Evolutionary conservation across 1,140 invertebrate species (phyloP).

Genomic region (Ephestia elutella): DNA sequence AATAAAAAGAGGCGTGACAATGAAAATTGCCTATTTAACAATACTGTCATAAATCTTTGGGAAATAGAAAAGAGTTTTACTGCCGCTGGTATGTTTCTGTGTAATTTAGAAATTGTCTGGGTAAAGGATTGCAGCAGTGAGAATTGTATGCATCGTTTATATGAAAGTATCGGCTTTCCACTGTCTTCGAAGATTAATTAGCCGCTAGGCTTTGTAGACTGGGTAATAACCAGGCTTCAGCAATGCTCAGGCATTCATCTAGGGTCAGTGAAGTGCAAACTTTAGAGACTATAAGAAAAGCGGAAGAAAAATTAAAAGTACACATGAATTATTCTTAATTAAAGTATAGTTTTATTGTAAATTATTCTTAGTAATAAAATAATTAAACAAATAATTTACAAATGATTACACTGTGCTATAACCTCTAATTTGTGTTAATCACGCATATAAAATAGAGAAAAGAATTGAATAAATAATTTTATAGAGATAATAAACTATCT

Average conservation of each 20-base stretch:
- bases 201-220: slow-evolving; percentile 20
- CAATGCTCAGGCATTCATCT: not conserved
- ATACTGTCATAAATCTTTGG: not conserved
- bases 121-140: slow-evolving; percentile 18
- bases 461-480: no score
- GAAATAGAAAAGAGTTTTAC: not conserved
- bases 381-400: no score
- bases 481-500: not conserved
- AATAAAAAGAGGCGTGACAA: no score
- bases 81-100: not conserved
- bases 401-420: no score
- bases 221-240: slow-evolving; percentile 3
- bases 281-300: no score
- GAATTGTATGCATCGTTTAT: slow-evolving; percentile 20
- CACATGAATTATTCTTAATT: no score
- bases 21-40: no score
- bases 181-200: slow-evolving; percentile 26
- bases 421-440: no score
- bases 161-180: slow-evolving; percentile 26
- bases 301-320: no score
- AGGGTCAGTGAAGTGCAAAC: not conserved
- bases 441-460: no score
- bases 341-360: no score
- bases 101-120: slow-evolving; percentile 2
- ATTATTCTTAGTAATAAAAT: no score